Evolutionary conservation across 2,888 invertebrate species (phyloP).

Genomic region (Neoascia interrupta): DNA sequence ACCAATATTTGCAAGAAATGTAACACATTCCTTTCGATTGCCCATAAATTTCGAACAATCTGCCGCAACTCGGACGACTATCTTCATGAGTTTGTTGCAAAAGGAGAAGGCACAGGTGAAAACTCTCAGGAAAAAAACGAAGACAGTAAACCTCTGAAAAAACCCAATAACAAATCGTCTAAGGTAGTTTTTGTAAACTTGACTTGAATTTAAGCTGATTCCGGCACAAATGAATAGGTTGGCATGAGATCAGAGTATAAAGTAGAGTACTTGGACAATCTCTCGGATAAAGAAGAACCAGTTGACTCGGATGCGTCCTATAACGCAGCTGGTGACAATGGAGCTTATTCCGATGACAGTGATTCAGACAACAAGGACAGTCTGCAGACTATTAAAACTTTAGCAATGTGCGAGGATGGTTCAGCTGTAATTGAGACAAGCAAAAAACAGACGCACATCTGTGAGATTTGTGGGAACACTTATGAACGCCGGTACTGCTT

Average conservation of each 20-base stretch:
- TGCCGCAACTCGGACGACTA: slow-evolving; percentile 77
- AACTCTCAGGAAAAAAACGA: background rate
- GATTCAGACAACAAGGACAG: slow-evolving; percentile 33
- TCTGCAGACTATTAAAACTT: slow-evolving; percentile 63
- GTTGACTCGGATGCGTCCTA: slow-evolving; percentile 35
- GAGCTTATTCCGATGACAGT: slow-evolving; percentile 57
- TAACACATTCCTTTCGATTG: slow-evolving; percentile 74
- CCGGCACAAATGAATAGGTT: too few relatives aligned
- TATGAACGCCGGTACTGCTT: slow-evolving; percentile 77
- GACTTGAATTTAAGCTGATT: background rate
- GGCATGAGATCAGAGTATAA: background rate
- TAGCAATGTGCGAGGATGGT: slow-evolving; percentile 72
- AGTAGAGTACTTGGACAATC: background rate
- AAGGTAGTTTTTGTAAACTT: background rate
- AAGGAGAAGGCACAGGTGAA: too few relatives aligned
- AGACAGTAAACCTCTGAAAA: slow-evolving; percentile 7
- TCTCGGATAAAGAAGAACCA: slow-evolving; percentile 1
- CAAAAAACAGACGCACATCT: slow-evolving; percentile 74
- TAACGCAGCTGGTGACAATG: slow-evolving; percentile 41
- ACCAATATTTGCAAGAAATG: slow-evolving; percentile 76
- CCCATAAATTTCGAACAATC: slow-evolving; percentile 77
- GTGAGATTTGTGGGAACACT: slow-evolving; percentile 78
- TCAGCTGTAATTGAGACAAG: slow-evolving; percentile 69
- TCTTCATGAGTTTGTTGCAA: slow-evolving; percentile 74
- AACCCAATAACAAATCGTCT: background rate